A percentile compares a stretch with the other conserved stretches of the same genome.
These are phyloP conservation scores for Boulengeromyrus knoepffleri DNA, from an alignment of 2,113 vertebrate species.

Conservation along the genomic window DNA sequence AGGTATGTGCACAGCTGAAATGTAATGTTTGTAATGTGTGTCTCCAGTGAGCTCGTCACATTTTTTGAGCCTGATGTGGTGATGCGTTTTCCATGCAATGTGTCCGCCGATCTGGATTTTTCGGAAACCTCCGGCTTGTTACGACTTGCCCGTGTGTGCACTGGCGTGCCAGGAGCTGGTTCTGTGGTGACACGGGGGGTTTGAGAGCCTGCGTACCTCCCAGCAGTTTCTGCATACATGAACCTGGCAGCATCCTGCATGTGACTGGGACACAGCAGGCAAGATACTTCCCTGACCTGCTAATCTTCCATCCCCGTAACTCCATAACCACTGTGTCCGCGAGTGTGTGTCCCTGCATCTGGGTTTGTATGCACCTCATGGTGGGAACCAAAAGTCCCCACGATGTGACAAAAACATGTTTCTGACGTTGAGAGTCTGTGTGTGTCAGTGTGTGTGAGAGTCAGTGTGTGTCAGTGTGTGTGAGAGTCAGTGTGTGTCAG, in stretches of 20 bases:
- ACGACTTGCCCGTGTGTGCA: constrained; percentile 38
- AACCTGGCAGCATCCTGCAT: background rate
- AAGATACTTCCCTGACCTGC: background rate
- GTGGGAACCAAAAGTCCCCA: background rate
- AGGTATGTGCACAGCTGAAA: constrained; percentile 31
- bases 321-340: background rate
- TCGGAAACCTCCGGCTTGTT: constrained; percentile 50
- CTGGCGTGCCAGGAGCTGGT: constrained; percentile 23
- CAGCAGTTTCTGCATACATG: no score
- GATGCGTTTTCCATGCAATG: constrained; percentile 42
- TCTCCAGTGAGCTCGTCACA: constrained; percentile 25
- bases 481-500: no score
- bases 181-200: constrained; percentile 38
- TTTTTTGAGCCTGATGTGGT: constrained; percentile 15
- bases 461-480: no score
- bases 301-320: background rate
- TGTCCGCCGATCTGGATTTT: constrained; percentile 51
- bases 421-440: background rate
- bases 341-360: no score
- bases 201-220: constrained; percentile 6
- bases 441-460: no score
- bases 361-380: background rate
- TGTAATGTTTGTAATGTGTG: constrained; percentile 8
- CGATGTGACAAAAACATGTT: background rate
- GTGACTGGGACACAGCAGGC: background rate